These are phyloP conservation scores for Hyles vespertilio DNA, from an alignment of 1,140 invertebrate species.

Conservation along the genomic window DNA sequence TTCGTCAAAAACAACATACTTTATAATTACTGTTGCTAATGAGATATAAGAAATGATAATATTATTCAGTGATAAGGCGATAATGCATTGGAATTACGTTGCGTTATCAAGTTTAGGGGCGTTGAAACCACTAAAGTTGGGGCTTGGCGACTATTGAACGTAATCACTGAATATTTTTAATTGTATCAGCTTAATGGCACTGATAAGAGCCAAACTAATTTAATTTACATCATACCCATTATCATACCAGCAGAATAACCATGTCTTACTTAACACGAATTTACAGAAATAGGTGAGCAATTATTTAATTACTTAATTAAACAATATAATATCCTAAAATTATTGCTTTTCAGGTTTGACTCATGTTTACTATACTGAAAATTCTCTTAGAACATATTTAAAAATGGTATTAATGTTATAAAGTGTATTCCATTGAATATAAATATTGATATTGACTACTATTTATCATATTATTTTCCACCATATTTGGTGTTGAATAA, in stretches of 20 bases:
- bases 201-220: not conserved
- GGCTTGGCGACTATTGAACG: slow-evolving; percentile 13
- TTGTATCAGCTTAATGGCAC: not conserved
- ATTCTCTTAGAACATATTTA: too few relatives aligned
- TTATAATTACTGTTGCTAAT: too few relatives aligned
- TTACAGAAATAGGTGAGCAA: slow-evolving; percentile 38
- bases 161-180: slow-evolving; percentile 19
- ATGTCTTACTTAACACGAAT: slow-evolving; percentile 48
- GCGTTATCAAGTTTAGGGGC: not conserved
- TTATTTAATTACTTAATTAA: too few relatives aligned
- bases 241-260: slow-evolving; percentile 14
- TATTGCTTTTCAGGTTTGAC: too few relatives aligned
- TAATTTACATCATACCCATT: slow-evolving; percentile 6
- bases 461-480: too few relatives aligned
- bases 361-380: slow-evolving; percentile 7
- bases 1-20: too few relatives aligned
- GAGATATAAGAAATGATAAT: slow-evolving; percentile 3
- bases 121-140: not conserved
- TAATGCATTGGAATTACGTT: not conserved
- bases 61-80: not conserved
- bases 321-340: too few relatives aligned
- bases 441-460: too few relatives aligned
- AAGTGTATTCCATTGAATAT: too few relatives aligned
- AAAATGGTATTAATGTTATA: too few relatives aligned
- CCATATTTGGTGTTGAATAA: too few relatives aligned